These are phyloP conservation scores for Exephanes ischioxanthus DNA, from an alignment of 2,888 invertebrate species.

Conservation along the genomic window DNA sequence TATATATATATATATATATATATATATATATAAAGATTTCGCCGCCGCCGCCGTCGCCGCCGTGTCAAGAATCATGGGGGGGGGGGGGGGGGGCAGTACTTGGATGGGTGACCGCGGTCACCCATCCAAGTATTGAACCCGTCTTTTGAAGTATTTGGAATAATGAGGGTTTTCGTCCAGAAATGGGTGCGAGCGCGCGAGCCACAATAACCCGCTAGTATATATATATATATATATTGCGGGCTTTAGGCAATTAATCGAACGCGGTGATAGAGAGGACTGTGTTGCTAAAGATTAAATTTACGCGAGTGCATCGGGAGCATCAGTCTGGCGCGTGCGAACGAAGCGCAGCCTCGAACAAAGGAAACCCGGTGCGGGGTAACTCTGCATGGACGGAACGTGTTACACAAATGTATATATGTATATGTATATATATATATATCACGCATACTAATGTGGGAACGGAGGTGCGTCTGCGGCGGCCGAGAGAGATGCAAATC, in stretches of 20 bases:
- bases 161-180: too few relatives aligned
- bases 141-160: too few relatives aligned
- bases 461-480: constrained; percentile 22
- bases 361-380: constrained; percentile 37
- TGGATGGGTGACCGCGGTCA: too few relatives aligned
- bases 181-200: too few relatives aligned
- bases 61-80: too few relatives aligned
- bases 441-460: constrained; percentile 2
- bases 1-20: too few relatives aligned
- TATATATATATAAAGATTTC: too few relatives aligned
- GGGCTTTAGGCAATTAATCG: neutral
- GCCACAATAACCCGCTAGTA: too few relatives aligned
- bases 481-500: constrained; percentile 29
- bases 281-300: constrained; percentile 22
- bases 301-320: constrained; percentile 28
- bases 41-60: too few relatives aligned
- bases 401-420: constrained; percentile 7
- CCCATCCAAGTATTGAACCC: too few relatives aligned
- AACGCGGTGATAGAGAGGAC: neutral
- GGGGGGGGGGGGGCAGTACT: too few relatives aligned
- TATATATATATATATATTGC: neutral
- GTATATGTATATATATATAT: neutral
- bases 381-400: constrained; percentile 7
- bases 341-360: constrained; percentile 50
- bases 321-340: constrained; percentile 33